phyloP scores from a whole-genome alignment of 1,140 invertebrate species.

The Lycorma delicatula region DNA sequence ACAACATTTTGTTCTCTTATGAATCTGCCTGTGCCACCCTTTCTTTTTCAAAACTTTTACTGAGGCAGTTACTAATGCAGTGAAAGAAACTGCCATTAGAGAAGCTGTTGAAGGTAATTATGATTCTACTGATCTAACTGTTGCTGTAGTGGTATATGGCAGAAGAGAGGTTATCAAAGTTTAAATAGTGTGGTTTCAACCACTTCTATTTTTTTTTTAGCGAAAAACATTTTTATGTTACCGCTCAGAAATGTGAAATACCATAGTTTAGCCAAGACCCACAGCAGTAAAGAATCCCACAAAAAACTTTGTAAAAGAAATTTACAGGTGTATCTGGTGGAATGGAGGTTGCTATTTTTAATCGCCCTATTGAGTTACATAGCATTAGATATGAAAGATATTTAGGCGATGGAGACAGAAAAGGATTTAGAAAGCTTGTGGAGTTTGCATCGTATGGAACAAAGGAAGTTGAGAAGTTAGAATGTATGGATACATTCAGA shows the following conservation, averaged over 20 bases:
- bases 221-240: slow-evolving; percentile 16
- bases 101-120: too few species aligned
- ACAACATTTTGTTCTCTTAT: slow-evolving; percentile 17
- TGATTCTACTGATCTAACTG: slow-evolving; percentile 13
- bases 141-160: slow-evolving; percentile 18
- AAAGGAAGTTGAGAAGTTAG: slow-evolving; percentile 19
- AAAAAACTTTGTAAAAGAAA: slow-evolving; percentile 20
- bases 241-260: too few species aligned
- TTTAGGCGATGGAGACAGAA: slow-evolving; percentile 24
- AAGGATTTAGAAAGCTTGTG: slow-evolving; percentile 8
- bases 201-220: slow-evolving; percentile 10
- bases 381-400: slow-evolving; percentile 18
- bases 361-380: neutral
- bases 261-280: neutral
- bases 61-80: neutral
- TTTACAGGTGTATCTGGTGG: slow-evolving; percentile 22
- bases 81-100: neutral
- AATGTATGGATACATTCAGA: slow-evolving; percentile 20
- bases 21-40: slow-evolving; percentile 11
- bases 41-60: neutral
- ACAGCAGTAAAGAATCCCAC: neutral
- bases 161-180: slow-evolving; percentile 17
- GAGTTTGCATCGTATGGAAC: slow-evolving; percentile 12
- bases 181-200: slow-evolving; percentile 18
- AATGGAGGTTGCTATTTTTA: slow-evolving; percentile 21